Evolutionary conservation across 2,797 vertebrate genomes (phyloP), one percentile per base, ranked within the genome.

Genomic region (Cercopithecus petaurista): DNA sequence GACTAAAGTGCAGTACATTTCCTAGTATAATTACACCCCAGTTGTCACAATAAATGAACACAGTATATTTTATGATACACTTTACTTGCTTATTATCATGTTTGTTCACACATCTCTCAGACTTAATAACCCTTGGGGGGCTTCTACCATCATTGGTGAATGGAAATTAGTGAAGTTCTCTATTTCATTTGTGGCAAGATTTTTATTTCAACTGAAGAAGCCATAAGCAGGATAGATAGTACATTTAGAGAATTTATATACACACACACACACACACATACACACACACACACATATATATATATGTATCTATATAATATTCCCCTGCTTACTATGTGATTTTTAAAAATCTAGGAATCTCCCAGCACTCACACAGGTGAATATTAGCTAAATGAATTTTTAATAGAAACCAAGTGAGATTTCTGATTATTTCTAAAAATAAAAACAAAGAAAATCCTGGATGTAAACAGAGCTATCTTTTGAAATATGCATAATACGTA

Each of bases 11-110:
- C 80, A 96, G 88, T 97, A 87, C 96, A 97, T 98, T 97, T 97
- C 64, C 80, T 95, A 61, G 80, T 88, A 75, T 98, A 98, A 98
- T 98, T 98, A 97, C 50, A 97, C 96, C 91, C 96, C 24, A 24
- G 98, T 97, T 98, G 97, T 98, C 96, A 97, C 94, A 96, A 97
- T 98, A 97, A 97, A 96, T 96, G 97, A 98, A 96, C 95, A 95
- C 81, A 95, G 86, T 96, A 88, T 97, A 97, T 96, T 98, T 98
- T 97, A 97, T 2, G 93, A 97, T 87, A 91, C 55, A 94, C 88
- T 97, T 97, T 96, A 76, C 93, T 97, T 95, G 96, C 96, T 97
- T 96, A 96, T 98, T 98, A 98, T 95, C 96, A 88, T 98, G 97
- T 98, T 98, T 98, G 97, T 95, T 97, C 97, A 98, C 97, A 96